phyloP scores from a whole-genome alignment of 2,888 invertebrate species.

The Caenorhabditis macrosperma region DNA sequence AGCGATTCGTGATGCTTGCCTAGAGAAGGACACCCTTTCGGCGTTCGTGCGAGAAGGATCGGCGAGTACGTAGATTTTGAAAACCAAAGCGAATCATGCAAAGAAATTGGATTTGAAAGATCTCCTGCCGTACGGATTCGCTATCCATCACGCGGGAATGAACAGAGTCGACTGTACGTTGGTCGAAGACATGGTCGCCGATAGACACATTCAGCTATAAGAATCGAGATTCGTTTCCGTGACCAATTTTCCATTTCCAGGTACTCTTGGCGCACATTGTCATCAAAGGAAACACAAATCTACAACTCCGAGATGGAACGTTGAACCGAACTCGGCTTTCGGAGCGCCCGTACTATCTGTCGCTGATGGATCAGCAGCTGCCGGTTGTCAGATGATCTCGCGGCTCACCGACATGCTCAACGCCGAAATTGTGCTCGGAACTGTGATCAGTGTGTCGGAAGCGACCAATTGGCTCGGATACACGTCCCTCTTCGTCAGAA shows the following conservation, averaged over 20 bases:
- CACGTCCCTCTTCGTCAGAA: constrained; percentile 95
- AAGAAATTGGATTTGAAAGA: constrained; percentile 94
- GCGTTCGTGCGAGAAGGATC: constrained; percentile 96
- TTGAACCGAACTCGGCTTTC: constrained; percentile 99
- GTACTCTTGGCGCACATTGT: constrained; percentile 98
- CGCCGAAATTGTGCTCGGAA: too few species aligned
- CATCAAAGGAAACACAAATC: constrained; percentile 95
- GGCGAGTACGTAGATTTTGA: constrained; percentile 95
- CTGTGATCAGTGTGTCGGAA: too few species aligned
- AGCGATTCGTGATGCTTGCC: constrained; percentile 91
- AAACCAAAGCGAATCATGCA: constrained; percentile 93
- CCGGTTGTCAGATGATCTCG: too few species aligned
- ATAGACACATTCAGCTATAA: constrained; percentile 94
- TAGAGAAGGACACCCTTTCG: constrained; percentile 96
- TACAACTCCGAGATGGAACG: constrained; percentile 98
- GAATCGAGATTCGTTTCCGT: too few species aligned
- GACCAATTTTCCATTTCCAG: constrained; percentile 51
- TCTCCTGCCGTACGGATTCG: constrained; percentile 96
- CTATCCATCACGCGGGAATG: constrained; percentile 99
- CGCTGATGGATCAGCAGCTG: too few species aligned
- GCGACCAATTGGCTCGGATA: constrained; percentile 96
- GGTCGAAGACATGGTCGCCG: constrained; percentile 98
- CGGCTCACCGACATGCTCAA: too few species aligned
- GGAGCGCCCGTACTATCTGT: constrained; percentile 97
- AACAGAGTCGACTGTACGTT: constrained; percentile 94